These are phyloP conservation scores for Stegana nigrithorax DNA, from an alignment of 2,888 invertebrate species.

Conservation along the genomic window DNA sequence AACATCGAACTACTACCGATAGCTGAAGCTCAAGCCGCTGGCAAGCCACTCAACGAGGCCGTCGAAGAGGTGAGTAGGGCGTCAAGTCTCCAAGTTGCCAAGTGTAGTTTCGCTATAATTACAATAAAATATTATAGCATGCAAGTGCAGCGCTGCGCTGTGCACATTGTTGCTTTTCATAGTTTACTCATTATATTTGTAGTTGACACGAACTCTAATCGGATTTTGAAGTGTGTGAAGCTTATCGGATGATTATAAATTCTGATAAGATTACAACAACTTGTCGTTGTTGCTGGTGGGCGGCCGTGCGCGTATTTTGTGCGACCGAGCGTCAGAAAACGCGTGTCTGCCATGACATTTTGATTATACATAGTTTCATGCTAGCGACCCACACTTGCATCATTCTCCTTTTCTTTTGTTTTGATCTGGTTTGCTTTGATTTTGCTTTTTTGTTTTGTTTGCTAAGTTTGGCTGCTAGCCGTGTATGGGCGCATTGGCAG, in stretches of 20 bases:
- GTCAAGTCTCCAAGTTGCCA: background rate
- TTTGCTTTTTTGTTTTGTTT: too few relatives aligned
- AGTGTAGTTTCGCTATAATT: too few relatives aligned
- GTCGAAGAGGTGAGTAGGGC: slow-evolving; percentile 64
- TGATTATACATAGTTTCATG: too few relatives aligned
- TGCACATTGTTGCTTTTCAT: background rate
- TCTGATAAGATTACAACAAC: slow-evolving; percentile 9
- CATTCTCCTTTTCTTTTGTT: too few relatives aligned
- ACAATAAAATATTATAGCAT: too few relatives aligned
- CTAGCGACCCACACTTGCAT: too few relatives aligned
- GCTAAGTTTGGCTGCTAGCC: too few relatives aligned
- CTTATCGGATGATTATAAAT: slow-evolving; percentile 5
- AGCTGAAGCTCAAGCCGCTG: slow-evolving; percentile 66
- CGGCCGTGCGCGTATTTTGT: background rate
- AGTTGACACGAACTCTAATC: background rate
- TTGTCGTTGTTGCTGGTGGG: background rate
- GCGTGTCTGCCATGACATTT: slow-evolving; percentile 8
- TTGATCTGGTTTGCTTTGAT: too few relatives aligned
- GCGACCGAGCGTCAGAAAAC: background rate
- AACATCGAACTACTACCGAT: slow-evolving; percentile 63
- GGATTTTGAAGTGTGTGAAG: slow-evolving; percentile 5
- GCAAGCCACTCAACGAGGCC: slow-evolving; percentile 67
- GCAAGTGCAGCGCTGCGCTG: background rate
- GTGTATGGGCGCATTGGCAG: too few relatives aligned
- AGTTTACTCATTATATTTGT: background rate